Base-by-base conservation (phyloP, 2,888 invertebrate species). In the Drosophila tripunctata region DNA sequence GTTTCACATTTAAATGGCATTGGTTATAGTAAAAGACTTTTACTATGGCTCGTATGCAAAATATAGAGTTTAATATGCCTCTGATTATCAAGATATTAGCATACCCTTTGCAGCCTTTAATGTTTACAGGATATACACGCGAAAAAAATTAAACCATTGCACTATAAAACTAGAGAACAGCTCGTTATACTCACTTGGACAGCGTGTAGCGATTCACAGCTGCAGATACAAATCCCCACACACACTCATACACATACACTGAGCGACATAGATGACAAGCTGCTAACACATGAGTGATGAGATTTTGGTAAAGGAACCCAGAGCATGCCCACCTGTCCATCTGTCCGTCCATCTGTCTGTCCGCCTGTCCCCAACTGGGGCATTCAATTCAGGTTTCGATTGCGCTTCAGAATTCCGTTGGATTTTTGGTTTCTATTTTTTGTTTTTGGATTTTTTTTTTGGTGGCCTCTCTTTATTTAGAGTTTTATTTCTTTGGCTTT, bases 381-480 rank as follows among this genome's bases (percentile, higher is more conserved):
- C 50, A 56, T 40, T 45, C 45, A 67, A 58, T 79, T 63, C 61
- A 68, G 68, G 72, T 74, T 71, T 66, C 63, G 63, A 79, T 64
- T 83, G 69, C 82, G 82, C 67, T 62, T 70, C 35, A 75, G 36
- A 66, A 68, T 56, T 54, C 27, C 31, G 24, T 7, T 21, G 24
- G 24, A 10, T 14, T 66, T 48, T 40, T 40, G 14, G 15, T 38
- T 38, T 43, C 14, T 22, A 14, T 19, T 45, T 30, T n/a, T 30
- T 35, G 3, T 43, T 27, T 27, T 30, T 5, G 15, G 3, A 33
- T 45, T 31, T 7, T 15, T 6, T 14, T 48, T 38, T 38, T 10
- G 8, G 43, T 33, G 10, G 7, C 5, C 15, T 30, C 41, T 36
- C 27, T 21, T 55, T 63, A 56, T n/a, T n/a, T n/a, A n/a, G n/a